phyloP scores from a whole-genome alignment of 2,797 vertebrate genomes.

The Schizothorax lantsangensis region DNA sequence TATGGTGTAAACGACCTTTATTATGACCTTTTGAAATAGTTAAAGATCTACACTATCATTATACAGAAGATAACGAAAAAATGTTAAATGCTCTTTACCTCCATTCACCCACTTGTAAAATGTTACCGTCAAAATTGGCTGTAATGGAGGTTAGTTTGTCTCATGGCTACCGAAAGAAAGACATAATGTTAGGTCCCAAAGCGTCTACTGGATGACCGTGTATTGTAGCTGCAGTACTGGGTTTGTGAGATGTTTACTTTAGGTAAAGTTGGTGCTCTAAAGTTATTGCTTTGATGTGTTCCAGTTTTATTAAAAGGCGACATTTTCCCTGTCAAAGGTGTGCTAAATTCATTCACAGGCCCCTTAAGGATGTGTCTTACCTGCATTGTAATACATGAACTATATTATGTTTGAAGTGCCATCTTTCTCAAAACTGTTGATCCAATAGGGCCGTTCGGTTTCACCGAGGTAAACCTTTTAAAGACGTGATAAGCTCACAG shows the following conservation, averaged over 20 bases:
- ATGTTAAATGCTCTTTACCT: neutral
- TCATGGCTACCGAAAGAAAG: neutral
- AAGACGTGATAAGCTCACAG: slow-evolving; percentile 33
- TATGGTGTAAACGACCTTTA: neutral
- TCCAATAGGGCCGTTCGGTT: neutral
- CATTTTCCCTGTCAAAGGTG: slow-evolving; percentile 7
- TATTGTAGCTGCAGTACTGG: neutral
- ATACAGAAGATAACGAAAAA: neutral
- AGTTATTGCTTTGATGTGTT: slow-evolving; percentile 34
- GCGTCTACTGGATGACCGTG: neutral
- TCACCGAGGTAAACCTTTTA: slow-evolving; percentile 1
- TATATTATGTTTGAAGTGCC: slow-evolving; percentile 31
- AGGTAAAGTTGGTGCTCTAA: neutral
- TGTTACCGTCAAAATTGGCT: neutral
- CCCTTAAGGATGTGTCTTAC: slow-evolving; percentile 22
- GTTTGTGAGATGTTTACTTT: slow-evolving; percentile 35
- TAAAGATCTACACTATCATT: neutral
- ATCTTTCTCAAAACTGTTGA: slow-evolving; percentile 23
- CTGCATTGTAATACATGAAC: slow-evolving; percentile 22
- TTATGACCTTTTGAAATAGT: neutral
- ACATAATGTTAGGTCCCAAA: neutral
- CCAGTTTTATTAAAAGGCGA: slow-evolving; percentile 34
- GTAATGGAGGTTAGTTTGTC: neutral
- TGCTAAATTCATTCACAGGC: slow-evolving; percentile 21
- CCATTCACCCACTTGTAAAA: neutral